Base-by-base conservation (phyloP, 2,888 invertebrate genomes). In the Limnephilus marmoratus region DNA sequence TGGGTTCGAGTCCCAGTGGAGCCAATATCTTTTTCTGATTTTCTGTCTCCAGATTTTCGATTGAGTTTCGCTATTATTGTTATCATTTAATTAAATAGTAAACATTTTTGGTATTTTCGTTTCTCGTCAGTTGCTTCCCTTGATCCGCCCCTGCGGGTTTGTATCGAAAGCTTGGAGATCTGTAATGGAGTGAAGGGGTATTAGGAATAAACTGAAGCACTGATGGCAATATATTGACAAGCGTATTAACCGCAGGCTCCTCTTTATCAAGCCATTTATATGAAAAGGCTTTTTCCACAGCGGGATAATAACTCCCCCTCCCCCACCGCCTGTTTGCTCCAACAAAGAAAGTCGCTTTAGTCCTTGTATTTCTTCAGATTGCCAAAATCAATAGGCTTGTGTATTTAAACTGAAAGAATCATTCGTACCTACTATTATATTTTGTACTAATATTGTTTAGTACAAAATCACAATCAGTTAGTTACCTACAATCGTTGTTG, bases 161-260 rank as follows among this genome's bases (percentile, higher is more conserved):
- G 49, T 49, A 85, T 49, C 7, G 81, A 49, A 24, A 49, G 82
- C 11, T 31, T 29, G 90, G 31, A 45, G 49, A 90, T 49, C 37
- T 88, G 68, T 88, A 88, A 68, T 88, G 68, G 88, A 88, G 90
- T 45, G 82, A 87, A 90, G 81, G 90, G 91, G 91, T 92, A 91
- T 92, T 93, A 90, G 88, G 93, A 90, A 93, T 91, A 93, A 91
- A 92, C 92, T 90, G 85, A 91, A 92, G 90, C 89, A 89, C 85
- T 92, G 87, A 90, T 90, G 92, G 83, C 89, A 90, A 92, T 92
- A 92, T 93, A 92, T 92, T 92, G 93, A 93, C 93, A 93, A 92
- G 90, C 91, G 92, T 92, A 92, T 93, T 93, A 93, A 91, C 88
- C 93, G 81, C 87, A 81, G 81, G 45, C 34, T 34, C 82, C 53